These are phyloP conservation scores for Callaeas wilsoni DNA, from an alignment of 2,113 vertebrate genomes.

Conservation along the genomic window DNA sequence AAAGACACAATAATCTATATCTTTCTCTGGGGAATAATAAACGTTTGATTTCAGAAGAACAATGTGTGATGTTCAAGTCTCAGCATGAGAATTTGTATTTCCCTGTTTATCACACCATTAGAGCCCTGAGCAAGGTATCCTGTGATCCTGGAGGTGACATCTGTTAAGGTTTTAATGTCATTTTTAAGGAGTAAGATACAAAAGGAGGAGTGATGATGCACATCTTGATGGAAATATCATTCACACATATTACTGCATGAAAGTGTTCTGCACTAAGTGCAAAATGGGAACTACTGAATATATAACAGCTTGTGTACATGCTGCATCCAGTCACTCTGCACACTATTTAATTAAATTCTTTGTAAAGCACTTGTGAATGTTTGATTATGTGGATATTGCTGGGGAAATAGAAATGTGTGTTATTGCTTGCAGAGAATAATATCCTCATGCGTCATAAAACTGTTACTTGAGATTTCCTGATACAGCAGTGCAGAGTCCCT, in stretches of 20 bases:
- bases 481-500: neutral
- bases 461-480: constrained; percentile 26
- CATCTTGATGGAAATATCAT: neutral
- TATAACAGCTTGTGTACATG: neutral
- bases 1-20: neutral
- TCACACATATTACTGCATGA: neutral
- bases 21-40: neutral
- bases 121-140: neutral
- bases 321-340: neutral
- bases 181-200: neutral
- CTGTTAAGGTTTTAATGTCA: neutral
- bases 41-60: neutral
- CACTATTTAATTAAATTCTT: constrained; percentile 34
- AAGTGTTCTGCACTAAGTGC: neutral
- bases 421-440: constrained; percentile 11
- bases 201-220: neutral
- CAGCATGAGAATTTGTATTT: neutral
- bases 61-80: neutral
- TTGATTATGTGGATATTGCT: constrained; percentile 45
- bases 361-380: constrained; percentile 32
- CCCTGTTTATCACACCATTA: neutral
- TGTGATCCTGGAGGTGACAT: neutral
- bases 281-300: constrained; percentile 11
- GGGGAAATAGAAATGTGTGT: constrained; percentile 4
- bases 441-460: constrained; percentile 7